A percentile compares a stretch with the other conserved stretches of the same genome.
Evolutionary conservation across 2,113 vertebrate species (phyloP).

Genomic region (Plecotus auritus): DNA sequence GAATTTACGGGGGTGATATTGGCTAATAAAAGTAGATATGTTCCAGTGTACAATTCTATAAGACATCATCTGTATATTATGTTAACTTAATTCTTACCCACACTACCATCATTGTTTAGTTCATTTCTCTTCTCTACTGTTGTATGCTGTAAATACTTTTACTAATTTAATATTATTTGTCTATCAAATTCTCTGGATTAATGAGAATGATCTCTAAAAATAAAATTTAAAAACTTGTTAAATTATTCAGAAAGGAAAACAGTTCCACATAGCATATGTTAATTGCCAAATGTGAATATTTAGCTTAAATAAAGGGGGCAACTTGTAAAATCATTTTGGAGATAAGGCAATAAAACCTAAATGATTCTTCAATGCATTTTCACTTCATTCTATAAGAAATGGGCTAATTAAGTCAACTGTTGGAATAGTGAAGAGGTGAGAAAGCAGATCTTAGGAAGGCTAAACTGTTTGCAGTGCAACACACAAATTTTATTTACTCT

Average conservation of each 20-base stretch:
- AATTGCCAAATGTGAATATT: constrained; percentile 52
- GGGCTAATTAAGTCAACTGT: neutral
- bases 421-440: neutral
- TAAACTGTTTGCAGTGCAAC: neutral
- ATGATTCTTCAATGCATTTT: constrained; percentile 11
- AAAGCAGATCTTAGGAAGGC: neutral
- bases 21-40: neutral
- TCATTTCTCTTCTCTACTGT: neutral
- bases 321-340: constrained; percentile 43
- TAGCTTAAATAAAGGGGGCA: constrained; percentile 52
- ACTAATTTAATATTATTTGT: neutral
- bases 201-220: constrained; percentile 64
- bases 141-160: neutral
- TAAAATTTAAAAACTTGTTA: constrained; percentile 51
- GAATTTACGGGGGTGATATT: neutral
- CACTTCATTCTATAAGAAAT: constrained; percentile 11
- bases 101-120: neutral
- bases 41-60: neutral
- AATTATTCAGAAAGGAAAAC: constrained; percentile 59
- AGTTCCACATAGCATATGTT: constrained; percentile 44
- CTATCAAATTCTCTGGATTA: constrained; percentile 29
- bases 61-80: neutral
- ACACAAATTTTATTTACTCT: neutral
- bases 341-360: neutral
- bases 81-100: neutral